Conservation (phyloP, 2,113 vertebrate genomes). For the Agapornis roseicollis region DNA sequence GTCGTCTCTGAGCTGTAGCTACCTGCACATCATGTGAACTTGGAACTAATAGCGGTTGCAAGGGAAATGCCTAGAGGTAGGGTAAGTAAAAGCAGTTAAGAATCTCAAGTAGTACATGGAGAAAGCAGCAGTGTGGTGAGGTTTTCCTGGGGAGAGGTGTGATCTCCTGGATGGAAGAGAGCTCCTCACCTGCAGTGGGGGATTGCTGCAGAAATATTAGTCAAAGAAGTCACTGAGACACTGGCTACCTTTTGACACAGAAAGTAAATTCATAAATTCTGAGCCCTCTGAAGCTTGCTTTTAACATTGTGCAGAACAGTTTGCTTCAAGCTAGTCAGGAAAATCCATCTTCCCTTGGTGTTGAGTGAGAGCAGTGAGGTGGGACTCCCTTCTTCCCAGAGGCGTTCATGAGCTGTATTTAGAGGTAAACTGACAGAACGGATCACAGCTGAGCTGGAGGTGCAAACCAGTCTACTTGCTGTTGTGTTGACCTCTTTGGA, state of each 20-base stretch:
- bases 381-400: not conserved
- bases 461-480: fast-evolving
- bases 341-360: not conserved
- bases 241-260: not conserved
- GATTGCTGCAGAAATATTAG: not conserved
- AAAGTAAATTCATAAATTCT: not conserved
- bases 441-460: not conserved
- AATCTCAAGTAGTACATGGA: not conserved
- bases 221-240: not conserved
- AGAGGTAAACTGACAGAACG: not conserved
- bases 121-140: not conserved
- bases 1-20: not conserved
- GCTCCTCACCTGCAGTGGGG: fast-evolving
- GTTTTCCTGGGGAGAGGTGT: fast-evolving
- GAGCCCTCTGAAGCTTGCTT: not conserved
- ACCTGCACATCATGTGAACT: not conserved
- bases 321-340: not conserved
- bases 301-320: not conserved
- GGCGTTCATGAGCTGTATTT: fast-evolving
- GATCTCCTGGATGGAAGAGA: not conserved
- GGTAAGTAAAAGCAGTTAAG: not conserved
- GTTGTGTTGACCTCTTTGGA: not conserved
- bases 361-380: fast-evolving
- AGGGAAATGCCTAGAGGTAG: not conserved
- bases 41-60: not conserved